Conservation (phyloP, 2,888 invertebrate genomes). For the Hypena proboscidalis region DNA sequence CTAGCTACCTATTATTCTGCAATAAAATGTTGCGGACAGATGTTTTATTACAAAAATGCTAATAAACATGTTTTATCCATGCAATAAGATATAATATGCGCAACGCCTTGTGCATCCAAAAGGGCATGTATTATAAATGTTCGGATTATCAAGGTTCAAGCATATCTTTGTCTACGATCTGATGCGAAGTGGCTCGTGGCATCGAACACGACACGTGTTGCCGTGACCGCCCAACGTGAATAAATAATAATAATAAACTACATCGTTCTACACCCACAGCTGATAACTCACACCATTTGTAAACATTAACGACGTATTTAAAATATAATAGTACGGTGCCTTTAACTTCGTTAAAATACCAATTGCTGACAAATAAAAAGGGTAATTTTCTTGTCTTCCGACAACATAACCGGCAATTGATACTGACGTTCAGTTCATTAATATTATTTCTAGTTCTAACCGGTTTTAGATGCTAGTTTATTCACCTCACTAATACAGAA, state of each 20-base stretch:
- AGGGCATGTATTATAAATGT: no score
- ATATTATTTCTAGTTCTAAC: slow-evolving; percentile 8
- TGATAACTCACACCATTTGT: slow-evolving; percentile 57
- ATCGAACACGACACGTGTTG: slow-evolving; percentile 52
- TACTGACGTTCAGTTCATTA: slow-evolving; percentile 1
- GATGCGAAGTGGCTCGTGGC: slow-evolving; percentile 56
- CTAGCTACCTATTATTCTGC: no score
- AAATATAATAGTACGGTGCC: slow-evolving; percentile 36
- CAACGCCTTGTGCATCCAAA: no score
- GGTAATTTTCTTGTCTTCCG: slow-evolving; percentile 8
- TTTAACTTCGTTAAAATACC: slow-evolving; percentile 36
- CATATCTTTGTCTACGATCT: slow-evolving; percentile 49
- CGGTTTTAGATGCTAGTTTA: slow-evolving; percentile 3
- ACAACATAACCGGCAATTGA: slow-evolving; percentile 5
- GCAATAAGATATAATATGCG: no score
- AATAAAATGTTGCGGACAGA: no score
- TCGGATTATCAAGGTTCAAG: no score
- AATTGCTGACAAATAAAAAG: slow-evolving; percentile 19
- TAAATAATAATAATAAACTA: slow-evolving; percentile 61
- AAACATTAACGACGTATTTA: slow-evolving; percentile 52
- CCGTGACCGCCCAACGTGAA: slow-evolving; percentile 55
- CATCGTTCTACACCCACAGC: slow-evolving; percentile 45
- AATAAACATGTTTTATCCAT: no score
- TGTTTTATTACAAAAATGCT: no score
- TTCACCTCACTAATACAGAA: slow-evolving; percentile 9